Conservation (phyloP, 2,797 vertebrate genomes). For the Sebastolobus altivelis region DNA sequence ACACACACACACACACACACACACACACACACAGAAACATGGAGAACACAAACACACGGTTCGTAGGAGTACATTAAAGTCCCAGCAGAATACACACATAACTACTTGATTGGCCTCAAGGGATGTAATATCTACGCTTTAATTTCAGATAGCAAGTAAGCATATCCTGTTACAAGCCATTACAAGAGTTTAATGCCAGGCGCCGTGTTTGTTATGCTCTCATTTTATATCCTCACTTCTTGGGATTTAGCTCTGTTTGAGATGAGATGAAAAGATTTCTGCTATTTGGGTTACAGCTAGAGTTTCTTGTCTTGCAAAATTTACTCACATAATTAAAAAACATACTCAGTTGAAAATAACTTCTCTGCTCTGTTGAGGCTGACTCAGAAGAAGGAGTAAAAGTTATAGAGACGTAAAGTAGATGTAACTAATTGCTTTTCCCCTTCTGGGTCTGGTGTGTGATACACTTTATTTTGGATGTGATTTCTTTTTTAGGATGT, state of each 20-base stretch:
- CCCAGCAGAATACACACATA: conserved; percentile 67
- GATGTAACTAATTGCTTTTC: conserved; percentile 40
- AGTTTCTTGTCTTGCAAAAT: conserved; percentile 49
- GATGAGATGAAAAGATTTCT: conserved; percentile 62
- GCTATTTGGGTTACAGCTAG: conserved; percentile 41
- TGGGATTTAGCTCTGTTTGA: conserved; percentile 54
- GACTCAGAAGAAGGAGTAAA: conserved; percentile 22
- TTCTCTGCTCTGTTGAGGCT: not conserved
- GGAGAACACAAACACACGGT: conserved; percentile 46
- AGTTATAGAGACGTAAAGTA: conserved; percentile 34
- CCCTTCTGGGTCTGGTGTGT: conserved; percentile 22
- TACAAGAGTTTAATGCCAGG: conserved; percentile 72
- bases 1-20: not conserved
- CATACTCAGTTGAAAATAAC: conserved; percentile 34
- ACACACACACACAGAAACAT: too few relatives aligned
- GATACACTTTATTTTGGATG: conserved; percentile 29
- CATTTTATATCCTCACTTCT: conserved; percentile 53
- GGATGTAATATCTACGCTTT: conserved; percentile 76
- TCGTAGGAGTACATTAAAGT: conserved; percentile 52
- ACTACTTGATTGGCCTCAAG: conserved; percentile 76
- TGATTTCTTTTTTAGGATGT: conserved; percentile 9
- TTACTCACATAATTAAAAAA: conserved; percentile 45
- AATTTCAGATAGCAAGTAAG: conserved; percentile 77
- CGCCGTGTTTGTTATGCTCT: conserved; percentile 66
- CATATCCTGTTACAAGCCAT: conserved; percentile 80